Evolutionary conservation across 2,888 invertebrate genomes (phyloP).

Genomic region (Cephus nigrinus): DNA sequence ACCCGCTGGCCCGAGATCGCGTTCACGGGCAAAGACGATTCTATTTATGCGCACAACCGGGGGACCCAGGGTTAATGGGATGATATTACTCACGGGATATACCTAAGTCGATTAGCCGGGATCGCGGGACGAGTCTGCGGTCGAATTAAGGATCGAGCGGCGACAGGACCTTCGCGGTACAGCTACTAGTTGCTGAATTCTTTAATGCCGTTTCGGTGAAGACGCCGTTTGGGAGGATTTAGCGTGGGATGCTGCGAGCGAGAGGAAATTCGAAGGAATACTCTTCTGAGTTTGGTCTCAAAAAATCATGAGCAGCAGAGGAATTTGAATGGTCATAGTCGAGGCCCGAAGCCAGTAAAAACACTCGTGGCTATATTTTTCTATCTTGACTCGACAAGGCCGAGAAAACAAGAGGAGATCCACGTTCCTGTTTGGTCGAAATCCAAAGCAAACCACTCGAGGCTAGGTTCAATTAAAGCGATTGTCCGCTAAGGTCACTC

Average conservation of each 20-base stretch:
- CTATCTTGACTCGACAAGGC: neutral
- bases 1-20: slow-evolving; percentile 42
- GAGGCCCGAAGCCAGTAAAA: neutral
- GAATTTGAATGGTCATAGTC: neutral
- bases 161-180: neutral
- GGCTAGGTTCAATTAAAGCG: slow-evolving; percentile 5
- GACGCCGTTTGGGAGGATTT: neutral
- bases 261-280: neutral
- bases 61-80: slow-evolving; percentile 52
- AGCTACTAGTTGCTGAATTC: neutral
- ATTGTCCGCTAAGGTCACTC: slow-evolving; percentile 7
- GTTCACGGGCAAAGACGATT: slow-evolving; percentile 47
- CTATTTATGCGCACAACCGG: slow-evolving; percentile 55
- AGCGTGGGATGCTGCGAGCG: neutral
- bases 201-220: neutral
- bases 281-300: neutral
- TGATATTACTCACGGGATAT: slow-evolving; percentile 56
- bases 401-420: neutral
- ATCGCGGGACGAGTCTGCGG: slow-evolving; percentile 50
- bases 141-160: slow-evolving; percentile 37
- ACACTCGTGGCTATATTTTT: neutral
- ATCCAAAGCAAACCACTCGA: slow-evolving; percentile 8
- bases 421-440: slow-evolving; percentile 7
- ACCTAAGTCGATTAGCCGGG: slow-evolving; percentile 51
- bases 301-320: neutral